These are phyloP conservation scores for Nephrotoma guestfalica DNA, from an alignment of 2,888 invertebrate species.

Conservation along the genomic window DNA sequence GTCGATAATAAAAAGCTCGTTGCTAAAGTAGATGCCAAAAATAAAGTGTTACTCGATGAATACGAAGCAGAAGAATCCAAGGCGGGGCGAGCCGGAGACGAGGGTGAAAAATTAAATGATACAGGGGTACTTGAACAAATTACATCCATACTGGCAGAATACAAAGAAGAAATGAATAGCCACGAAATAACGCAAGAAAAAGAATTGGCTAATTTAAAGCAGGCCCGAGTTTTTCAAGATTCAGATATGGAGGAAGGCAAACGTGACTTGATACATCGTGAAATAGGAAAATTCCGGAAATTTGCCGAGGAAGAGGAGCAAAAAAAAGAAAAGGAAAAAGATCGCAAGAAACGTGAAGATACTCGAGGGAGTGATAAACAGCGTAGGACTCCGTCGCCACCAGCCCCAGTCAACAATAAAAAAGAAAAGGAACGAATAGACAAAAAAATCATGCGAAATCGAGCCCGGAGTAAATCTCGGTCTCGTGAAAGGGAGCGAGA, in stretches of 20 bases:
- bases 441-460: slow-evolving; percentile 16
- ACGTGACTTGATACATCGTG: slow-evolving; percentile 87
- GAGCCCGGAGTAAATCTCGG: slow-evolving; percentile 27
- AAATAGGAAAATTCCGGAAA: slow-evolving; percentile 95
- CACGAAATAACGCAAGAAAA: slow-evolving; percentile 45
- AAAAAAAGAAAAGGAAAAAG: slow-evolving; percentile 36
- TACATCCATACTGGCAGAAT: slow-evolving; percentile 66
- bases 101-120: slow-evolving; percentile 44
- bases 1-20: slow-evolving; percentile 88
- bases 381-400: slow-evolving; percentile 26
- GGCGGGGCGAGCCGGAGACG: slow-evolving; percentile 38
- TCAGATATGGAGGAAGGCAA: slow-evolving; percentile 93
- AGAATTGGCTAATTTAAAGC: slow-evolving; percentile 17
- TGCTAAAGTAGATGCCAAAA: slow-evolving; percentile 95
- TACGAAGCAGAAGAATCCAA: slow-evolving; percentile 65
- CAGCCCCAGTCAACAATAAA: slow-evolving; percentile 28
- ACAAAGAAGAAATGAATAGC: slow-evolving; percentile 61
- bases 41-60: slow-evolving; percentile 83
- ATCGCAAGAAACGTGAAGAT: slow-evolving; percentile 30
- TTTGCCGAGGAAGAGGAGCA: slow-evolving; percentile 43
- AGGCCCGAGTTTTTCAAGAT: slow-evolving; percentile 49
- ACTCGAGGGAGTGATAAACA: slow-evolving; percentile 30
- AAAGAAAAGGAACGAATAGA: slow-evolving; percentile 21
- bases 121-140: slow-evolving; percentile 59
- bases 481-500: slow-evolving; percentile 34